These are phyloP conservation scores for Amblyteles armatorius DNA, from an alignment of 2,888 invertebrate genomes.

Conservation along the genomic window DNA sequence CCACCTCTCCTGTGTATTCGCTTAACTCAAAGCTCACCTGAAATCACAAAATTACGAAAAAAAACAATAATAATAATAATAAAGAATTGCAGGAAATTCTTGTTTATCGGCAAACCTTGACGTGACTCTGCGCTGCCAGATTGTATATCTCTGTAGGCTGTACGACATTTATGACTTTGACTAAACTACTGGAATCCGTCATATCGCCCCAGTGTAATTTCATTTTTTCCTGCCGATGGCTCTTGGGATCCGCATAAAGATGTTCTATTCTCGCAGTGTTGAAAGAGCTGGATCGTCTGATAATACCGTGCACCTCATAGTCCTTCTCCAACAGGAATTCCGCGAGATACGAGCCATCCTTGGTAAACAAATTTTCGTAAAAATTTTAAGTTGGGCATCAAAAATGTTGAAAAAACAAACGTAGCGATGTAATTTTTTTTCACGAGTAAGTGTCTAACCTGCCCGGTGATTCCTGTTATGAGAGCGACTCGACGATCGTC, in stretches of 20 bases:
- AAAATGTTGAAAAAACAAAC: background rate
- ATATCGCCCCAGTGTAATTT: constrained; percentile 99
- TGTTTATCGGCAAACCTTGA: constrained; percentile 89
- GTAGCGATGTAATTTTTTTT: background rate
- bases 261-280: constrained; percentile 99
- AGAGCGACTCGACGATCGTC: constrained; percentile 90
- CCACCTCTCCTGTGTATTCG: constrained; percentile 99
- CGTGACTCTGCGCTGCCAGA: constrained; percentile 99
- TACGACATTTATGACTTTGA: constrained; percentile 92
- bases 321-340: constrained; percentile 97
- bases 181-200: constrained; percentile 98
- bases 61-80: background rate
- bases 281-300: constrained; percentile 97
- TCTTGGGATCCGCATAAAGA: constrained; percentile 95
- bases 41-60: constrained; percentile 60
- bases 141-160: constrained; percentile 98
- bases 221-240: constrained; percentile 95
- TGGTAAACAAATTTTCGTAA: constrained; percentile 72
- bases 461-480: constrained; percentile 98
- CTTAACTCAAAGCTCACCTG: constrained; percentile 98
- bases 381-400: too few relatives aligned
- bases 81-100: background rate
- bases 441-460: constrained; percentile 87
- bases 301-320: constrained; percentile 98
- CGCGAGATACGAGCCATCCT: constrained; percentile 99